Conservation (phyloP, 2,113 vertebrate species). For the Bettongia penicillata region DNA sequence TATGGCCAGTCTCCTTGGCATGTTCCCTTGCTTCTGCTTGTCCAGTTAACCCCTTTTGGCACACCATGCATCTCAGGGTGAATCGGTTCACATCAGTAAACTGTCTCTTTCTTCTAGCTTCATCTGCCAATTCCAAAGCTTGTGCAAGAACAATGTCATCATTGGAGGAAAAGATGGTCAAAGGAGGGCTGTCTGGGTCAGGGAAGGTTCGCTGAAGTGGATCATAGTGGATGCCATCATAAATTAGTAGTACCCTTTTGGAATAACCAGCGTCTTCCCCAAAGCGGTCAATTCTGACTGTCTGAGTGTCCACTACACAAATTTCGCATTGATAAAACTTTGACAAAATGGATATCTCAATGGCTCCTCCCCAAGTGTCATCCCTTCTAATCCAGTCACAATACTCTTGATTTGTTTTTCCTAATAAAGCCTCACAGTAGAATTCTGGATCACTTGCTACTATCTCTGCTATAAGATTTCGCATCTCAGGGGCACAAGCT, state of each 20-base stretch:
- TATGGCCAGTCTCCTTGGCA: constrained; percentile 96
- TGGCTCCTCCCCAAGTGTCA: constrained; percentile 98
- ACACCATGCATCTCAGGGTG: constrained; percentile 95
- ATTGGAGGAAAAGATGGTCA: constrained; percentile 93
- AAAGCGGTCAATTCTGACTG: constrained; percentile 95
- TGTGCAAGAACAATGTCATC: constrained; percentile 95
- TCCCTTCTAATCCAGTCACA: constrained; percentile 94
- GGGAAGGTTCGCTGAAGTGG: constrained; percentile 90
- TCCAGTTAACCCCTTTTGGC: constrained; percentile 95
- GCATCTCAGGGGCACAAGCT: constrained; percentile 92
- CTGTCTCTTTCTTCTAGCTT: constrained; percentile 94
- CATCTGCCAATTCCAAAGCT: constrained; percentile 95
- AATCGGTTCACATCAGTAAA: constrained; percentile 97
- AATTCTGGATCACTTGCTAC: constrained; percentile 92
- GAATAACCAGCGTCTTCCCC: constrained; percentile 95
- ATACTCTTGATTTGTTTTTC: constrained; percentile 95
- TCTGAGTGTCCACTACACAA: constrained; percentile 98
- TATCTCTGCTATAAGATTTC: constrained; percentile 94
- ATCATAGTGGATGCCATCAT: constrained; percentile 98
- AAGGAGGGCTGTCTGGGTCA: constrained; percentile 88
- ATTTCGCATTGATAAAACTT: constrained; percentile 99
- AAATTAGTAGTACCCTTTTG: constrained; percentile 95
- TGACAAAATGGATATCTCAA: constrained; percentile 96
- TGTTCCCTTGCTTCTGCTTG: constrained; percentile 96
- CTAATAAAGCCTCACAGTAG: constrained; percentile 94